Evolutionary conservation across 2,797 vertebrate genomes (phyloP).

Genomic region (Hemibagrus guttatus): DNA sequence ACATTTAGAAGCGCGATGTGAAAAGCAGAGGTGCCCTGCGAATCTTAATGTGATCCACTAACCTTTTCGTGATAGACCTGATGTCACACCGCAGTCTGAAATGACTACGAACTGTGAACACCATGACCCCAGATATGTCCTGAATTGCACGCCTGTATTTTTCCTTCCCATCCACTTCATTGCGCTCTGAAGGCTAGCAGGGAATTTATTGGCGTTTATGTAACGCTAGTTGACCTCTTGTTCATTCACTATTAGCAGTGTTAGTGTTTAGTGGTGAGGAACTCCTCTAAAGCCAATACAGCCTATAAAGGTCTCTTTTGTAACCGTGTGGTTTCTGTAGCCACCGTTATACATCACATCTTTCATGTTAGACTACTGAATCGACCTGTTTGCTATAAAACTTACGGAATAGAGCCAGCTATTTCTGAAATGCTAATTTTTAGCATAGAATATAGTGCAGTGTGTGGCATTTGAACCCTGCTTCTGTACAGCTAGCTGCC

Average conservation of each 20-base stretch:
- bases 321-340: conserved; percentile 8
- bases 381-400: conserved; percentile 35
- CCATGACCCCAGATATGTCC: background rate
- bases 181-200: background rate
- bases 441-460: conserved; percentile 30
- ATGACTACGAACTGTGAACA: background rate
- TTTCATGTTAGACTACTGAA: conserved; percentile 16
- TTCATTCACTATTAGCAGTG: conserved; percentile 58
- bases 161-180: background rate
- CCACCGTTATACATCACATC: conserved; percentile 26
- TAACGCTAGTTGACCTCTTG: conserved; percentile 61
- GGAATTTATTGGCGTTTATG: conserved; percentile 13
- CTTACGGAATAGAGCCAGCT: conserved; percentile 13
- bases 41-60: background rate
- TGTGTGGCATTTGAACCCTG: conserved; percentile 24
- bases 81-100: conserved; percentile 15
- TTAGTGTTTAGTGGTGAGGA: conserved; percentile 62
- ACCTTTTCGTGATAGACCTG: conserved; percentile 4
- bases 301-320: conserved; percentile 51
- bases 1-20: conserved; percentile 15
- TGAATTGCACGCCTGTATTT: background rate
- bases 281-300: conserved; percentile 63
- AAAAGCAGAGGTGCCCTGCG: conserved; percentile 28
- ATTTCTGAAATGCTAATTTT: conserved; percentile 33
- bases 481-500: conserved; percentile 27